Evolutionary conservation across 2,113 vertebrate genomes (phyloP).

Genomic region (Psammodynastes pulverulentus): DNA sequence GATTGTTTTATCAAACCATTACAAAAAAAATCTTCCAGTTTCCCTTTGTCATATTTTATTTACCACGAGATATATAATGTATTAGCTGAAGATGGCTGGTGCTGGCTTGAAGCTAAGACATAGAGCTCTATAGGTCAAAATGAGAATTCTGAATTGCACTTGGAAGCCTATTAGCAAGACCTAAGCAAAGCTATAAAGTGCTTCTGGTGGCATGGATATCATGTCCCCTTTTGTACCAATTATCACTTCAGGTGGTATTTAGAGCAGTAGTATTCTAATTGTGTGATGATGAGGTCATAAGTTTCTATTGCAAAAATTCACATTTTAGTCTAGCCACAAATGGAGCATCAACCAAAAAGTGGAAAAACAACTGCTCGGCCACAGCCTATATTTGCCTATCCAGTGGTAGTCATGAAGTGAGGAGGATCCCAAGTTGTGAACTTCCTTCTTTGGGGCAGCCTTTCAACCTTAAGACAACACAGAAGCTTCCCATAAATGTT

Average conservation of each 20-base stretch:
- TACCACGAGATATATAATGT: background rate
- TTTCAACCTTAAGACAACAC: background rate
- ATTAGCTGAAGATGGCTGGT: background rate
- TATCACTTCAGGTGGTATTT: background rate
- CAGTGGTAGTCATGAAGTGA: background rate
- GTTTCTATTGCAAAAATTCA: background rate
- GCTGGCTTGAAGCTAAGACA: background rate
- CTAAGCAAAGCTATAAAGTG: background rate
- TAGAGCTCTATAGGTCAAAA: background rate
- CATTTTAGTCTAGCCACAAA: background rate
- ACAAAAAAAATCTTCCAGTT: background rate
- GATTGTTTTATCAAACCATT: background rate
- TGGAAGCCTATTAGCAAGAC: background rate
- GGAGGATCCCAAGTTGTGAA: background rate
- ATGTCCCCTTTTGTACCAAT: background rate
- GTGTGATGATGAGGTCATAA: background rate
- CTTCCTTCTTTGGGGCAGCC: background rate
- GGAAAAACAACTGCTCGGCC: background rate
- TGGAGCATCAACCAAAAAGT: background rate
- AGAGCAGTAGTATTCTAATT: background rate
- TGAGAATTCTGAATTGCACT: background rate
- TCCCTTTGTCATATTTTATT: too few species aligned
- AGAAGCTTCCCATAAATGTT: background rate
- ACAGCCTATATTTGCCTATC: background rate
- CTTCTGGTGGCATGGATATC: background rate